Base-by-base conservation (phyloP, 2,797 vertebrate genomes). In the Botia kubotai region DNA sequence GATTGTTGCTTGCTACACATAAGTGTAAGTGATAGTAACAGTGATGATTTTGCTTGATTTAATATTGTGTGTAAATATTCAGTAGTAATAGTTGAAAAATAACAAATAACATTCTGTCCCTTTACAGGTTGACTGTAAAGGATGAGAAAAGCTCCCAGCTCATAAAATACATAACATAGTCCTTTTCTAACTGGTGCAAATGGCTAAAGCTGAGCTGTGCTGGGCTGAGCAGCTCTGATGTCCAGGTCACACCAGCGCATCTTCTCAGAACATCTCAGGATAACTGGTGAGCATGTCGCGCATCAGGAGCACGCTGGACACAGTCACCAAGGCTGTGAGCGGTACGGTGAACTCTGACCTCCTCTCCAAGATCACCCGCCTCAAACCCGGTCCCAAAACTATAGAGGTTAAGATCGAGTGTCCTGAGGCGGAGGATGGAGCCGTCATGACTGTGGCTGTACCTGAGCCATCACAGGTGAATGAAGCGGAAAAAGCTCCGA, bases 271-370 rank as follows among this genome's bases (percentile, higher is more conserved):
- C 36, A 76, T 17, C 87, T 39, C 69, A 17, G 70, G 36, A 17
- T 1, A 26, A 26, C 23, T 26, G 23, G 23, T 26, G 23, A 26
- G 86, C 93, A 98, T 97, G 97, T 98, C 96, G 82, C 96, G 96
- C 83, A 95, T 98, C 91, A 97, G 94, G 94, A 96, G 83, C 86
- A 97, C 97, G 82, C 90, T 98, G 36, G 95, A 97, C 87, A 96
- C 94, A 76, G 95, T 98, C 89, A 95, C 95, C 85, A 98, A 97
- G 91, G 97, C 94, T 75, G 94, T 99, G 69, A 94, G 96, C 86
- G 95, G 94, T 85, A 94, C 91, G 82, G 80, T 86, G 57, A 95
- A 94, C 77, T 93, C 93, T 14, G 96, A 98, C 83, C 88, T 97
- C 87, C 90, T 98, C 86, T 94, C 96, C 86, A 96, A 93, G 83